Conservation (phyloP, 1,140 invertebrate genomes). For the Drosophila santomea region DNA sequence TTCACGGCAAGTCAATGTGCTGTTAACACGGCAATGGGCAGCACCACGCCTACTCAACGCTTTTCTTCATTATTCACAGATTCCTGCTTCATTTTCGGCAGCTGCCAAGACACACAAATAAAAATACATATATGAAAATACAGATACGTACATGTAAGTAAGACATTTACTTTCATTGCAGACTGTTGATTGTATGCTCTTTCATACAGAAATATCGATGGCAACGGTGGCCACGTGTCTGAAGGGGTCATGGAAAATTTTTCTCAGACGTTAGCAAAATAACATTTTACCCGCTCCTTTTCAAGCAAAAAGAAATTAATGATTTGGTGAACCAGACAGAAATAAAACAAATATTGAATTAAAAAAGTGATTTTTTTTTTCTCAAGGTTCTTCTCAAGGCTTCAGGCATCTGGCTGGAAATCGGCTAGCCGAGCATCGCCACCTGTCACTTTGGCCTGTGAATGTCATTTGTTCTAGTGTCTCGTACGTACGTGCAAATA, state of each 20-base stretch:
- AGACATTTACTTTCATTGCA: slow-evolving; percentile 81
- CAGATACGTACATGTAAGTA: slow-evolving; percentile 53
- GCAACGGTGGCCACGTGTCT: neutral
- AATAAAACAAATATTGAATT: neutral
- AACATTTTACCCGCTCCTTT: neutral
- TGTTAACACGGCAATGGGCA: slow-evolving; percentile 61
- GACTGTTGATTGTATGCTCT: slow-evolving; percentile 71
- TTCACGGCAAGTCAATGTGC: slow-evolving; percentile 73
- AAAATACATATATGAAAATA: slow-evolving; percentile 11
- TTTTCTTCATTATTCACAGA: slow-evolving; percentile 15
- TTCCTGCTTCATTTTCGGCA: slow-evolving; percentile 42
- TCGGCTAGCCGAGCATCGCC: slow-evolving; percentile 14
- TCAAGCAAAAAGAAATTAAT: neutral
- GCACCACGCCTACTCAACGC: slow-evolving; percentile 39
- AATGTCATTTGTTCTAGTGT: slow-evolving; percentile 51
- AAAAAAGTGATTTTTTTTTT: neutral
- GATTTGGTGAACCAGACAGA: neutral
- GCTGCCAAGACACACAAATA: slow-evolving; percentile 21
- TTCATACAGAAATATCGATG: slow-evolving; percentile 62
- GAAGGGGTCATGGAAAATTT: slow-evolving; percentile 5
- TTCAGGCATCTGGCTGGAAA: slow-evolving; percentile 21
- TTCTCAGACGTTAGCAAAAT: slow-evolving; percentile 5
- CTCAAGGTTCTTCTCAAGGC: neutral
- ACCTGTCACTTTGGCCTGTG: slow-evolving; percentile 35
- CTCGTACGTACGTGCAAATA: slow-evolving; percentile 58